Conservation (phyloP, 1,140 invertebrate genomes). For the Orchesella cincta region DNA sequence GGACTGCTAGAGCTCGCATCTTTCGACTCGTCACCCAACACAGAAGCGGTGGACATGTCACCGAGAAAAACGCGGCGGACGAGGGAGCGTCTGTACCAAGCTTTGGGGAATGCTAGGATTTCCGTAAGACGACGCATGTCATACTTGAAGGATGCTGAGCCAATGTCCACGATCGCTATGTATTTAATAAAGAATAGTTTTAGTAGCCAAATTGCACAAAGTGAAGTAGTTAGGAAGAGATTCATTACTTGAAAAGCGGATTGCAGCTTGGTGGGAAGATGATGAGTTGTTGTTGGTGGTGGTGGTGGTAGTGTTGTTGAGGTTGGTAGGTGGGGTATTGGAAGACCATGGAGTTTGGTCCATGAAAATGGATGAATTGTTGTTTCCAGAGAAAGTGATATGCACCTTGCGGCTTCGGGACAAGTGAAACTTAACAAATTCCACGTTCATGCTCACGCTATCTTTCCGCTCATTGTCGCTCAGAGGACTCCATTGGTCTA, state of each 20-base stretch:
- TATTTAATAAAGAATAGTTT: not conserved
- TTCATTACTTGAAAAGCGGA: constrained; percentile 85
- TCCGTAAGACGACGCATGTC: constrained; percentile 97
- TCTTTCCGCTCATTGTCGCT: constrained; percentile 89
- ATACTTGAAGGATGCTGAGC: constrained; percentile 97
- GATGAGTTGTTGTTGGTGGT: constrained; percentile 48
- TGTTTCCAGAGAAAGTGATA: constrained; percentile 65
- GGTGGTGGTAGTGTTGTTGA: constrained; percentile 48
- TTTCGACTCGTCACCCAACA: constrained; percentile 60
- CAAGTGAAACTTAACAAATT: constrained; percentile 95
- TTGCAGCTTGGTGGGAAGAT: constrained; percentile 68
- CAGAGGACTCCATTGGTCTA: constrained; percentile 78
- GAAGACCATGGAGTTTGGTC: too few species aligned
- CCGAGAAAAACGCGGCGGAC: constrained; percentile 90
- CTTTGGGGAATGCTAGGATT: constrained; percentile 95
- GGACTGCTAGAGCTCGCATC: not conserved
- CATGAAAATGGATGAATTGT: constrained; percentile 48
- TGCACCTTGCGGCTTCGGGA: constrained; percentile 81
- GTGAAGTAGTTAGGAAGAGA: constrained; percentile 9
- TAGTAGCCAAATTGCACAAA: not conserved
- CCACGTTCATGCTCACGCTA: constrained; percentile 92
- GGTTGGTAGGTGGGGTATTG: constrained; percentile 25
- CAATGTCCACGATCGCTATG: constrained; percentile 89
- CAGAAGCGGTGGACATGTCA: constrained; percentile 68
- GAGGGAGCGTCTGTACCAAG: constrained; percentile 93